Evolutionary conservation across 2,113 vertebrate species (phyloP), one percentile per base, ranked within the genome.

Genomic region (Microcebus lehilahytsara): DNA sequence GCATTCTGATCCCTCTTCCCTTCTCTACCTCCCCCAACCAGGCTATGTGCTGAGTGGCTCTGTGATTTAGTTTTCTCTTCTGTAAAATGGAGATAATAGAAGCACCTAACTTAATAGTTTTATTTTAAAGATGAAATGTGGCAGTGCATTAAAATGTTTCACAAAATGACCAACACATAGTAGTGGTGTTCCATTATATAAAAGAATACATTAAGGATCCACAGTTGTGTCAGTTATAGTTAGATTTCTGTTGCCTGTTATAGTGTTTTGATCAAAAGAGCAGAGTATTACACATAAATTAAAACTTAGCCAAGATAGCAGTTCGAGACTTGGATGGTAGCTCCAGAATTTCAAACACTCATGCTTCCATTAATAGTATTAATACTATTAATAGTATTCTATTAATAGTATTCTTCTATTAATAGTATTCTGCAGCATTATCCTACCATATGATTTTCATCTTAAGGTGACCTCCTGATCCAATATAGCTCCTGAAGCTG

Each of bases 121-220:
- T 80, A 34, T 75, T 91, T 90, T 90, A 66, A 64, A 92, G 78
- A 51, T 80, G 58, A 42, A 78, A 75, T 91, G 16, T 93, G 66
- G 80, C 13, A 53, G 49, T 74, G 49, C 30, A n/a, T 75, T 84
- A 81, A 92, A 84, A 85, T 46, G 9, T 60, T 85, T 93, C 72
- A 81, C 42, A 62, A 83, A 88, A 77, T 77, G 51, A 89, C 30
- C 32, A 79, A 53, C 7, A 67, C 14, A 13, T 20, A 74, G 40
- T 27, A 25, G 37, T 88, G 20, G 14, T 88, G 4, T 84, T 69
- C 20, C 49, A 83, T 89, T 90, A 94, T 84, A 87, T 23, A 87
- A 96, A 80, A 67, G 8, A 77, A 69, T 49, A 37, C 27, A 77
- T 46, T 72, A 90, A 89, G 40, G 11, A 69, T 69, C 62, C 22